These are phyloP conservation scores for Hyles lineata DNA, from an alignment of 2,888 invertebrate species.

Conservation along the genomic window DNA sequence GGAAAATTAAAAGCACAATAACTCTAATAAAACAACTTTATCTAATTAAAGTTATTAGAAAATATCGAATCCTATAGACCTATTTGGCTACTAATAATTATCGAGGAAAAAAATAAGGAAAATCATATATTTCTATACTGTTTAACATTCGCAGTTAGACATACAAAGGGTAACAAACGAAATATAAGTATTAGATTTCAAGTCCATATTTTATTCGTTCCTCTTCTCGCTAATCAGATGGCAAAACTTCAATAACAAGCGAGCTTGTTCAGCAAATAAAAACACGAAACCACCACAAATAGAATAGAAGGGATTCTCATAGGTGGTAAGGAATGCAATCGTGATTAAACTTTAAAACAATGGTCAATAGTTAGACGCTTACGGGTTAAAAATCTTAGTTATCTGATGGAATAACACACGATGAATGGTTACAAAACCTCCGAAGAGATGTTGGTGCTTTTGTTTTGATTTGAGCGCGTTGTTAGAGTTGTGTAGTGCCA, in stretches of 20 bases:
- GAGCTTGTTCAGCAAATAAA: background rate
- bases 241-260: background rate
- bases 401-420: conserved; percentile 52
- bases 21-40: background rate
- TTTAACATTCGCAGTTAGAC: background rate
- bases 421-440: conserved; percentile 42
- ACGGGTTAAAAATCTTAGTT: conserved; percentile 47
- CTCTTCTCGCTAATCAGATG: background rate
- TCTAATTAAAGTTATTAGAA: background rate
- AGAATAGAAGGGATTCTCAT: conserved; percentile 13
- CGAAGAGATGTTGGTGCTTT: conserved; percentile 42
- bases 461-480: conserved; percentile 45
- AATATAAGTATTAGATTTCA: background rate
- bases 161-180: background rate
- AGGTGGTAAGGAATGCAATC: conserved; percentile 49
- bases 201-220: background rate
- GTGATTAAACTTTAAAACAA: conserved; percentile 55
- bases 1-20: background rate
- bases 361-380: conserved; percentile 51
- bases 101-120: background rate
- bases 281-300: conserved; percentile 26
- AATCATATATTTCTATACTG: background rate
- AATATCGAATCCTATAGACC: background rate
- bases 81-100: background rate
- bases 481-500: conserved; percentile 34